Base-by-base conservation (phyloP, 2,113 vertebrate species). In the Cricetomys ansorgei region DNA sequence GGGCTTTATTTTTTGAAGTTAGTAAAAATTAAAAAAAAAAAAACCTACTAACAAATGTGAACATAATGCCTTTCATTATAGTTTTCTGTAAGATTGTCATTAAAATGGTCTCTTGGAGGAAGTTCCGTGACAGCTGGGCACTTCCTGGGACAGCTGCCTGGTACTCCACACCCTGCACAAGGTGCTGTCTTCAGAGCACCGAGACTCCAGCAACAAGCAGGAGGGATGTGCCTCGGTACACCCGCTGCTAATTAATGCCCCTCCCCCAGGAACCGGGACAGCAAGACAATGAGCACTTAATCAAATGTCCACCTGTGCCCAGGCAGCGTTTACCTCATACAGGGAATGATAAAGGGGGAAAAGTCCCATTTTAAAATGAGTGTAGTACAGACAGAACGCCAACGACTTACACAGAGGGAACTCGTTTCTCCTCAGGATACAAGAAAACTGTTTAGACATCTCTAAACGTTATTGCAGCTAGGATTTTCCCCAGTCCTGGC, bases 1-100 rank as follows among this genome's bases (percentile, higher is more conserved):
- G 77, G 55, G 77, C 86, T 85, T 85, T 27, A 19, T 83, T 95
- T 83, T 94, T 76, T 89, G 70, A 55, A 93, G 67, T 88, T 96
- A 97, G 86, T 95, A 95, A 95, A 97, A 97, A 93, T 92, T 70
- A 97, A 92, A 94, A 93, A 79, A 97, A 92, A 94, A 93, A 89
- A 29, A 43, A 91, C 88, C 89, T 96, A 97, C 80, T 92, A 94
- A 96, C 85, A 88, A 83, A 92, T 96, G 94, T 97, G 79, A 96
- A 96, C 95, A 97, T 95, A 97, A 97, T 97, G 95, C 97, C 97
- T 96, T 88, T 95, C 91, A 0, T 43, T 89, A 96, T 11, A 57
- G 76, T 94, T 96, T 96, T 93, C 92, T 95, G 1, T 73, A 92
- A 95, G 97, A 97, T 92, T 77, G 65, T 92, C 93, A 81, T 85